Evolutionary conservation across 2,888 invertebrate species (phyloP), one percentile per base, ranked within the genome.

Genomic region (Cosmorhoe ocellata): DNA sequence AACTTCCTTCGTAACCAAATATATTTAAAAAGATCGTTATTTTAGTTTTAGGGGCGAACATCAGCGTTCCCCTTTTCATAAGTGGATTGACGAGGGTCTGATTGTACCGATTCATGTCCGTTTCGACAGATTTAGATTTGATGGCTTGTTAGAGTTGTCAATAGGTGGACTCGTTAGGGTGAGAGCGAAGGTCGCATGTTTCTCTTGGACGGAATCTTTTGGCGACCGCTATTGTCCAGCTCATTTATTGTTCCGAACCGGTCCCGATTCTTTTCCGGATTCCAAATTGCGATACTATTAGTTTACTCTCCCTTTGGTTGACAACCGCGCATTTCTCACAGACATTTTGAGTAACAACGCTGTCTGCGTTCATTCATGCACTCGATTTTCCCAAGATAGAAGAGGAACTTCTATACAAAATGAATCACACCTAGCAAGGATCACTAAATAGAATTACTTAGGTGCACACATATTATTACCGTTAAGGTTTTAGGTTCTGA

Each of bases 51-150:
- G 39, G 44, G 46, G 39, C 36, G 39, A 53, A 51, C 45, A 59
- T 61, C 49, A 34, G 53, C 50, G 30, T 43, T 41, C 47, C 48
- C 47, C 6, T 7, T 74, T 74, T 78, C 79, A 75, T 74, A 76
- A 74, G 77, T 72, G 64, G 58, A 69, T 64, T 79, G 81, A 84
- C 78, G 72, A 79, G 82, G 84, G 83, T 80, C 65, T 68, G 66
- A 79, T 79, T 81, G 76, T 80, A 74, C 72, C 66, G 68, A 76
- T 74, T 74, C 74, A 69, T 68, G 76, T 71, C 69, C 69, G 63
- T 69, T 70, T 73, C 65, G 73, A 70, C 67, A 66, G 69, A 71
- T 76, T 66, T 61, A 53, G 58, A 69, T 70, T 69, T 72, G 76
- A 77, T 67, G 71, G 73, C 73, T 78, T 70, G 78, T 77, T 74